Base-by-base conservation (phyloP, 2,797 vertebrate genomes). In the Gastrophryne carolinensis region DNA sequence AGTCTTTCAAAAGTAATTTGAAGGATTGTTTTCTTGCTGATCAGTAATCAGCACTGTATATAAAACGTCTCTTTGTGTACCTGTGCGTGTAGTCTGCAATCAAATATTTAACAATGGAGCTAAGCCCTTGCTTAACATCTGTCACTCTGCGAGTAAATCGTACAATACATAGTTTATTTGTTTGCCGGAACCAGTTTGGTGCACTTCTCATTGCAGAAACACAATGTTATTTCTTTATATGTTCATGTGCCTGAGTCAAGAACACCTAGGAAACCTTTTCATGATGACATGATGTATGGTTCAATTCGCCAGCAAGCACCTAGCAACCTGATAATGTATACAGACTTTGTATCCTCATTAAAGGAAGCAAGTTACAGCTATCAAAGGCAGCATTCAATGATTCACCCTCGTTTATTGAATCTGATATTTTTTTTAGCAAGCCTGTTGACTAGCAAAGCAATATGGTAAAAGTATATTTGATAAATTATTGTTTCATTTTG, bases 171-270 rank as follows among this genome's bases (percentile, higher is more conserved):
- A 9, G 54, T 75, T 68, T 75, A 61, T 75, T 75, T 75, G 41
- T 68, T 49, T 76, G 24, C 32, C 32, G 35, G 35, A 44, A 70
- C 66, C 47, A 37, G 32, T 56, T 49, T 63, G 26, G 23, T 63
- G 47, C 11, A 69, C 34, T 63, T 54, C 49, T 44, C 73, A 19
- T 13, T 32, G 21, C 19, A 41, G 29, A 77, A 70, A 62, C 27
- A 70, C 66, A 63, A 71, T 64, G 66, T 54, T 54, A 64, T 53
- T 77, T 71, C 57, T 49, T 64, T 63, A 63, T 70, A 76, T 70
- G 66, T 26, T 69, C 69, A 70, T n/a, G n/a, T 57, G 63, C 27
- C 29, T 44, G 26, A 74, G 72, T 74, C 62, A 75, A 35, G 21
- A 23, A 67, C 53, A 60, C 73, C 73, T 60, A 52, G 21, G 41